Evolutionary conservation across 2,797 vertebrate species (phyloP), one percentile per base, ranked within the genome.

Genomic region (Eremophila alpestris): DNA sequence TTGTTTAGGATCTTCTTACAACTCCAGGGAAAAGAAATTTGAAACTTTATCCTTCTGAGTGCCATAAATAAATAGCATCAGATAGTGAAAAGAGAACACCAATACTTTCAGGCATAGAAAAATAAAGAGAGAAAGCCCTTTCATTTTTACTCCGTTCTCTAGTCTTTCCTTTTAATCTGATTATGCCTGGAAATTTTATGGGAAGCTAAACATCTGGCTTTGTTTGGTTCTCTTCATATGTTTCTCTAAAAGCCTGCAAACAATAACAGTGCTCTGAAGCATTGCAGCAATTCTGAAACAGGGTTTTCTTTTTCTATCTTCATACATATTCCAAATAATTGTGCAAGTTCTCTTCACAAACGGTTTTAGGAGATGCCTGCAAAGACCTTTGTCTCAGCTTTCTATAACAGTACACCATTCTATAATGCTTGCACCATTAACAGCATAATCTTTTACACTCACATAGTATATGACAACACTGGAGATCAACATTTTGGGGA

Each of bases 21-120:
- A 8, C 4, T 20, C 52, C 60, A 83, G 48, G 63, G 78, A 56
- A 91, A 90, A 82, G 59, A 83, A 87, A 85, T 85, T 45, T 92
- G 48, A 83, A 83, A 67, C 30, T 92, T 87, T 36, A 64, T 85
- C 75, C 24, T 73, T 84, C 70, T 9, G 12, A 87, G 38, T 74
- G 26, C 49, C 62, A 70, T 79, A 93, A 95, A 95, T 79, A 96
- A 86, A 84, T 51, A 74, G 16, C 49, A 68, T 68, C 54, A 82
- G 40, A 75, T n/a, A 59, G 29, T 34, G 22, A 83, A 95, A 93
- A 82, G 27, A 87, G 68, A 79, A 64, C 54, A 71, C 30, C 17
- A 43, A 12, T 87, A 48, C 20, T 74, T 87, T 40, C 2, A 6
- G 38, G 23, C 23, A 56, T 8, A 77, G 52, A 45, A 87, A 59